Evolutionary conservation across 64 coral and sea anemone genomes (phyloP), one percentile per base, ranked within the genome.

Genomic region (Montipora efflorescens): DNA sequence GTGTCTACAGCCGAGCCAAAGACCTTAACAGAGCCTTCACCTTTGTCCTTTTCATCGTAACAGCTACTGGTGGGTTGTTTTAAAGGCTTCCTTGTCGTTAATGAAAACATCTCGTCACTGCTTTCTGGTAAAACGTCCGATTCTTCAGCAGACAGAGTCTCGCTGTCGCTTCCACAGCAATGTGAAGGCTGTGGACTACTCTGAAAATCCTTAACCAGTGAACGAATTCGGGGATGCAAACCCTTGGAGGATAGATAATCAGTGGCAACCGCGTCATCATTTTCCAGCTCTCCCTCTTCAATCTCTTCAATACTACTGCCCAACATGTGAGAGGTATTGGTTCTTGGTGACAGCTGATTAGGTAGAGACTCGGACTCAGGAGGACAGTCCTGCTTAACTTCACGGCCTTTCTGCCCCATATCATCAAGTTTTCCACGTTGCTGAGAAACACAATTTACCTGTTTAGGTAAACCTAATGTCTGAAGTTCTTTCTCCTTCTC

Each of bases 91-190:
- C 74, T 51, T n/a, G 95, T 76, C 9, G 83, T 79, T 25, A 69
- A 68, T 8, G 89, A 57, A 16, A 90, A 68, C 49, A 92, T 81
- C 75, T 98, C 96, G 93, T 98, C 96, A 70, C 93, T 94, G 87
- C 96, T 98, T 50, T 95, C 93, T 0, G 85, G 91, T 13, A 89
- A 67, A 81, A 75, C 61, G 19, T 98, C 96, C n/a, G 89, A 67
- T 77, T 98, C 96, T 67, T 98, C 96, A 18, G 96, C 93, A 43
- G 96, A 98, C 45, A 93, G 19, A 2, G 96, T 98, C 87, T 98
- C 96, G 89, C 96, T 98, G 23, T 98, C 94, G 74, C 96, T 98
- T 3, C 82, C 68, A 69, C 95, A 90, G 15, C 70, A 91, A 53
- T 95, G 90, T 18, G 9, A 59, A 6, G 87, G 70, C 75, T 52